Conservation (phyloP, 2,113 vertebrate species). For the Mionectes macconnelli region DNA sequence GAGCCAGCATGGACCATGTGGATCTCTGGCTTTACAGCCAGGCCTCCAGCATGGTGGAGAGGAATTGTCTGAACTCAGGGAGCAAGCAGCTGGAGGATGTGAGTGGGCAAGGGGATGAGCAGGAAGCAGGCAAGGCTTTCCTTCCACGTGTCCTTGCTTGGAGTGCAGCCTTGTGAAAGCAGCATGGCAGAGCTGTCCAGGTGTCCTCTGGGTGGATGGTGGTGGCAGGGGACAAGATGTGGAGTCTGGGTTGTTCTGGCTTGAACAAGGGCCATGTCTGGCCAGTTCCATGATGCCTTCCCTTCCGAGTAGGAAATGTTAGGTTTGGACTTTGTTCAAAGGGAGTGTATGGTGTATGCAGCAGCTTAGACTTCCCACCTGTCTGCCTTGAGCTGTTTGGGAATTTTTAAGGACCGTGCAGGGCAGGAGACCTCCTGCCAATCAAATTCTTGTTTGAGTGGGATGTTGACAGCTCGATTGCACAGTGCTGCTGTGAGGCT, state of each 20-base stretch:
- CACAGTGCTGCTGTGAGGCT: background rate
- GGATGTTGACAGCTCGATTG: background rate
- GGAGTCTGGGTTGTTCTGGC: background rate
- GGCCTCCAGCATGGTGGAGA: background rate
- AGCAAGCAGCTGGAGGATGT: background rate
- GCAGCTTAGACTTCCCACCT: fast-evolving
- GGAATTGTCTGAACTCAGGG: background rate
- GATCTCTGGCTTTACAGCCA: background rate
- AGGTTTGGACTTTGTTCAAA: background rate
- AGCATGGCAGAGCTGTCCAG: fast-evolving
- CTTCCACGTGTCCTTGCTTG: background rate
- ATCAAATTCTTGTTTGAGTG: background rate
- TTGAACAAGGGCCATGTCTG: background rate
- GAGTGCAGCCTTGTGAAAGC: background rate
- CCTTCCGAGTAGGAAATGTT: fast-evolving
- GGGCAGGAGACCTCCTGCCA: background rate
- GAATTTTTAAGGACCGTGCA: background rate
- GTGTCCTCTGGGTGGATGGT: background rate
- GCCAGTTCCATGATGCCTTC: background rate
- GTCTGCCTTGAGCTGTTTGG: background rate
- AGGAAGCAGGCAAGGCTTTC: background rate
- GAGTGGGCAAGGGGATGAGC: background rate
- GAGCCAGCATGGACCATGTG: fast-evolving
- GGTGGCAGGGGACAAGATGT: background rate
- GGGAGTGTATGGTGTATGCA: background rate